Conservation (phyloP, 2,888 invertebrate genomes). For the Apodemia duryi region DNA sequence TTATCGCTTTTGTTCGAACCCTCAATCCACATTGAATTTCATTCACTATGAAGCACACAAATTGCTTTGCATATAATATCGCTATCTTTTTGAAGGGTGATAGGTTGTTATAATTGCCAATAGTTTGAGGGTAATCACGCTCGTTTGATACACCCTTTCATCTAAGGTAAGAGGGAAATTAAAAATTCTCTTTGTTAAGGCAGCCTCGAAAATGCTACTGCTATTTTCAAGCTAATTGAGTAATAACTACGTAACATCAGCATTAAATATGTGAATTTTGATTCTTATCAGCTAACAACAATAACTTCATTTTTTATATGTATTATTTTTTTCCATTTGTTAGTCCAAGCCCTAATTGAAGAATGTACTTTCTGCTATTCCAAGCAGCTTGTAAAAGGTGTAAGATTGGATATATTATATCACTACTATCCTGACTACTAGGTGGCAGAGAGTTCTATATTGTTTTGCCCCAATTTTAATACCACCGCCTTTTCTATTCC, state of each 20-base stretch:
- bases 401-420: no score
- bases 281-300: no score
- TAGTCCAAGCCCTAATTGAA: no score
- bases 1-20: neutral
- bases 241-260: neutral
- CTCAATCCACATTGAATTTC: neutral
- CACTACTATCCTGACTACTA: no score
- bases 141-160: slow-evolving; percentile 7
- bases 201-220: neutral
- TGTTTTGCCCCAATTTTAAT: no score
- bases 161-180: slow-evolving; percentile 1
- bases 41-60: neutral
- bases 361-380: no score
- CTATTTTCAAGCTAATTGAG: neutral
- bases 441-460: no score
- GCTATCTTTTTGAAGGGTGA: slow-evolving; percentile 58
- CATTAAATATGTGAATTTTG: no score
- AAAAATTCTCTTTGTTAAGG: slow-evolving; percentile 1
- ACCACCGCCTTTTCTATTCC: no score
- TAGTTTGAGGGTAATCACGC: slow-evolving; percentile 51
- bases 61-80: slow-evolving; percentile 30
- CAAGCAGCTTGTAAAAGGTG: no score
- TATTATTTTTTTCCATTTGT: no score
- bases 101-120: slow-evolving; percentile 68
- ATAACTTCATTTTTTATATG: no score